These are phyloP conservation scores for Scaptomyza caliginosa DNA, from an alignment of 2,888 invertebrate genomes.

Conservation along the genomic window DNA sequence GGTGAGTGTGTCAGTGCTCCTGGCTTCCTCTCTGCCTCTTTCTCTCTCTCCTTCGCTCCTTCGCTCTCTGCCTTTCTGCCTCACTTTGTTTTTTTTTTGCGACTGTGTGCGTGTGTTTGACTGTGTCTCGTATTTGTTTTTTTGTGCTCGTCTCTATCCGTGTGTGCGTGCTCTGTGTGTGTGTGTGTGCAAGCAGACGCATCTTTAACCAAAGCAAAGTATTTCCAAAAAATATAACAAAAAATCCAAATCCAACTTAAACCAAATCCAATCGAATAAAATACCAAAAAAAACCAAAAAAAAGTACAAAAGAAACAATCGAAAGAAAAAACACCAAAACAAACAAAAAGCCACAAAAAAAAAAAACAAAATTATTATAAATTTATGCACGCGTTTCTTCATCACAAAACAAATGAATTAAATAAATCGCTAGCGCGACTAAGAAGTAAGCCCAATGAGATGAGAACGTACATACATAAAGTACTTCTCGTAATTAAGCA, in stretches of 20 bases:
- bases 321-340: too few species aligned
- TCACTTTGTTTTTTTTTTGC: slow-evolving; percentile 11
- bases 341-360: slow-evolving; percentile 19
- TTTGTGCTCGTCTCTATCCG: slow-evolving; percentile 2
- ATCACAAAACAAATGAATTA: slow-evolving; percentile 15
- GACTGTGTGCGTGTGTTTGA: slow-evolving; percentile 5
- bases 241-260: neutral
- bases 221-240: too few species aligned
- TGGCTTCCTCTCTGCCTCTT: slow-evolving; percentile 4
- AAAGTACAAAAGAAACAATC: too few species aligned
- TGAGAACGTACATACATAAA: slow-evolving; percentile 35
- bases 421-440: slow-evolving; percentile 27
- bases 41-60: slow-evolving; percentile 4
- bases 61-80: neutral
- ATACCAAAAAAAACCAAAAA: slow-evolving; percentile 2
- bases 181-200: slow-evolving; percentile 60
- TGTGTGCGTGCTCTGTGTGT: slow-evolving; percentile 11
- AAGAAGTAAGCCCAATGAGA: slow-evolving; percentile 30
- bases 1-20: slow-evolving; percentile 73
- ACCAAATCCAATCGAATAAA: slow-evolving; percentile 9
- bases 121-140: slow-evolving; percentile 1
- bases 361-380: neutral
- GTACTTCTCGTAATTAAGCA: slow-evolving; percentile 48
- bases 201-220: slow-evolving; percentile 13
- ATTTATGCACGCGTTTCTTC: slow-evolving; percentile 37